Conservation (phyloP, 2,113 vertebrate species). For the Okapia johnstoni region DNA sequence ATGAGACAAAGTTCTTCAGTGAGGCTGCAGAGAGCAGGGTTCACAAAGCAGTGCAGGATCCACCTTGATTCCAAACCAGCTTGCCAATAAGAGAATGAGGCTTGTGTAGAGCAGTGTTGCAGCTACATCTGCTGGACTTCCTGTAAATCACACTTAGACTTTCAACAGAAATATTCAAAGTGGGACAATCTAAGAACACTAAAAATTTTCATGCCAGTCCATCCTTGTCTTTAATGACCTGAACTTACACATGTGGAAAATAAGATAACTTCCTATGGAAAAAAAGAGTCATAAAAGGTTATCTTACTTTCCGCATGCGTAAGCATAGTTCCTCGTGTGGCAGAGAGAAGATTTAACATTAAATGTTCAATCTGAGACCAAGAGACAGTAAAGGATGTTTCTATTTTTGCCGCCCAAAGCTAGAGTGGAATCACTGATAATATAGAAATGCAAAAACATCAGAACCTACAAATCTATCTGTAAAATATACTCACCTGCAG, state of each 20-base stretch:
- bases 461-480: background rate
- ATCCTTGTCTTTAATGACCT: background rate
- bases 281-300: background rate
- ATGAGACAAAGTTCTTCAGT: background rate
- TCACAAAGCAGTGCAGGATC: background rate
- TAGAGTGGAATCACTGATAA: background rate
- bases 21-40: background rate
- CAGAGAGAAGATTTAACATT: background rate
- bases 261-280: background rate
- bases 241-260: background rate
- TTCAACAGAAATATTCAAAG: background rate
- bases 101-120: background rate
- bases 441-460: background rate
- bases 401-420: background rate
- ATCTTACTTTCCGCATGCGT: background rate
- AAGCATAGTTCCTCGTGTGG: background rate
- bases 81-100: background rate
- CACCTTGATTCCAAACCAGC: background rate
- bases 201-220: background rate
- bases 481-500: background rate
- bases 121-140: conserved; percentile 55
- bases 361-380: background rate
- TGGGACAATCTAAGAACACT: background rate
- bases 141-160: background rate
- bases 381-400: background rate